phyloP scores from a whole-genome alignment of 2,888 invertebrate species.

The Phoronis australis region DNA sequence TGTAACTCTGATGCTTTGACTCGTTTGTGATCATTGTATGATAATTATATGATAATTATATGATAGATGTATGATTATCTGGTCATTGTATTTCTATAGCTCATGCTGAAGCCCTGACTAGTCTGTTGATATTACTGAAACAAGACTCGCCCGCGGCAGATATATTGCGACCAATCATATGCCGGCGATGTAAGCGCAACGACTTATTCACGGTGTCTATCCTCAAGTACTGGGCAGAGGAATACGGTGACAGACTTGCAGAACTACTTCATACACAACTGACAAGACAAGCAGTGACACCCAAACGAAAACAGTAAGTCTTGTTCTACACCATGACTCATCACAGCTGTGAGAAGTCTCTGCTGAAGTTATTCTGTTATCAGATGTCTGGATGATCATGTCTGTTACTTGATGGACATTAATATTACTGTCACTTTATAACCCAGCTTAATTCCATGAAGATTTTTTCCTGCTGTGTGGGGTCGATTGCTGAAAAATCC shows the following conservation, averaged over 20 bases:
- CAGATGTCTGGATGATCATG: neutral
- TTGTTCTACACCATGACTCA: too few relatives aligned
- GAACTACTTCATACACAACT: conserved; percentile 54
- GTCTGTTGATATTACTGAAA: conserved; percentile 83
- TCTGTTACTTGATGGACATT: neutral
- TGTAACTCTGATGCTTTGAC: neutral
- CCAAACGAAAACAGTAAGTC: conserved; percentile 89
- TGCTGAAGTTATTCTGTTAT: neutral
- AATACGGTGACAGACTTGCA: conserved; percentile 75
- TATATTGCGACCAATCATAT: conserved; percentile 74
- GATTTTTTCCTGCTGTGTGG: too few relatives aligned
- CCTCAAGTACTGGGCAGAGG: conserved; percentile 89
- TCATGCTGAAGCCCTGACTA: conserved; percentile 88
- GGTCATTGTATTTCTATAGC: conserved; percentile 59
- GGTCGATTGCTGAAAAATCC: too few relatives aligned
- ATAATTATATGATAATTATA: too few relatives aligned
- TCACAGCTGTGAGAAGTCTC: too few relatives aligned
- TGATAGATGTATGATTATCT: conserved; percentile 2
- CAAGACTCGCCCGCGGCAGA: conserved; percentile 87
- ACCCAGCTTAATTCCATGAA: too few relatives aligned
- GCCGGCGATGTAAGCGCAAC: conserved; percentile 57
- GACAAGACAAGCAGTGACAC: conserved; percentile 67
- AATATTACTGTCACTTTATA: too few relatives aligned
- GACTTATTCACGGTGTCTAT: conserved; percentile 88
- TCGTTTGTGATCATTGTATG: too few relatives aligned